These are phyloP conservation scores for Sciurus carolinensis DNA, from an alignment of 2,797 vertebrate species.

Conservation along the genomic window DNA sequence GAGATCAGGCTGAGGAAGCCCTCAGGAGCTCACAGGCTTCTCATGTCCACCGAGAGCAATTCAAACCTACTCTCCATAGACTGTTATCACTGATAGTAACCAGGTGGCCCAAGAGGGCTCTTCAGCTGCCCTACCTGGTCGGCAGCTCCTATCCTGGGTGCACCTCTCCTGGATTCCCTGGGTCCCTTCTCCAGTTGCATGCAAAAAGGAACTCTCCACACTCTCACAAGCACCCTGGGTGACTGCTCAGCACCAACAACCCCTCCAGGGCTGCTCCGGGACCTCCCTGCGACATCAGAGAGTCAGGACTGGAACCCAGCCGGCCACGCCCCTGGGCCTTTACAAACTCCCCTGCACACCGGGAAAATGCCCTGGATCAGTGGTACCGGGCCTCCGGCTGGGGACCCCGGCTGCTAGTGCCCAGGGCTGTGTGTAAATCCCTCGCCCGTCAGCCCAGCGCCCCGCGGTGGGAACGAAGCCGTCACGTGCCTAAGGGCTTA, in stretches of 20 bases:
- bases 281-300: not conserved
- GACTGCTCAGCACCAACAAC: no score
- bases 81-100: no score
- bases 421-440: conserved; percentile 79
- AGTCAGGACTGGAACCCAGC: not conserved
- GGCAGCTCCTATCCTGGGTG: not conserved
- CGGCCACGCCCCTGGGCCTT: not conserved
- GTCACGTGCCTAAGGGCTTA: no score
- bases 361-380: conserved; percentile 49
- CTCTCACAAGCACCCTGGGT: accelerated
- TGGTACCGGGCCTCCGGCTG: not conserved
- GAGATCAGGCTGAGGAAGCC: no score
- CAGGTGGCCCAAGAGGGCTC: not conserved
- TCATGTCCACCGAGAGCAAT: not conserved
- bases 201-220: no score
- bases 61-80: not conserved
- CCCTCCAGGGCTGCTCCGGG: not conserved
- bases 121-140: not conserved
- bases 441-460: conserved; percentile 69
- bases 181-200: no score
- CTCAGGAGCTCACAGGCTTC: not conserved
- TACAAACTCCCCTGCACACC: conserved; percentile 34
- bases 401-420: conserved; percentile 72
- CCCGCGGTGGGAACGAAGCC: no score
- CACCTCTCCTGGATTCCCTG: not conserved